A percentile compares a stretch with the other conserved stretches of the same genome.
Conservation (phyloP, 2,113 vertebrate genomes). For the Brienomyrus longianalis region DNA sequence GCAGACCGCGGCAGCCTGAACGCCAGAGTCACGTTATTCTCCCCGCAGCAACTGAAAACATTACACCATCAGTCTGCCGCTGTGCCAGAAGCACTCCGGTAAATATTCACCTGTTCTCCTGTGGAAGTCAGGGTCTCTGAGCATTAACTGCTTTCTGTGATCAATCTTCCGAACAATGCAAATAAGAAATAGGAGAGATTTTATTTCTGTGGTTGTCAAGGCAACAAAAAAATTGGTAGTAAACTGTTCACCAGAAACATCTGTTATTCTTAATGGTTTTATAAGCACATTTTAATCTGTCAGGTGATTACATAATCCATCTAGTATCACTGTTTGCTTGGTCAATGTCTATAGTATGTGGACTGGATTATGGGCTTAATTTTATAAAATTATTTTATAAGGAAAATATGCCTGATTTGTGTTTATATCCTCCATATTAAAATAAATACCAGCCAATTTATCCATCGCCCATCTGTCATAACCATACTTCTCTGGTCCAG, state of each 20-base stretch:
- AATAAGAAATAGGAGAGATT: neutral
- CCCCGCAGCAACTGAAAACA: neutral
- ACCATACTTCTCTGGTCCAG: neutral
- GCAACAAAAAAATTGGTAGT: neutral
- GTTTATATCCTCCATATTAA: neutral
- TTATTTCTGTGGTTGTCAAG: neutral
- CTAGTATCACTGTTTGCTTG: neutral
- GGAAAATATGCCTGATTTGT: neutral
- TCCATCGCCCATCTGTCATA: neutral
- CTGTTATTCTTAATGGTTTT: neutral
- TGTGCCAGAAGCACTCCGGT: neutral
- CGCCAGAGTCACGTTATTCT: neutral
- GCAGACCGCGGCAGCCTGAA: neutral
- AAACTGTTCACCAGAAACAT: neutral
- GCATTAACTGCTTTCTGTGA: neutral
- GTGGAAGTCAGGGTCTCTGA: slow-evolving; percentile 1
- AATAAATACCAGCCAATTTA: neutral
- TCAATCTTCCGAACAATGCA: neutral
- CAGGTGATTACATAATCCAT: neutral
- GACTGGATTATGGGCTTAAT: neutral
- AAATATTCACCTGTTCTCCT: neutral
- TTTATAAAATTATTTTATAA: neutral
- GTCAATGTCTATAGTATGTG: neutral
- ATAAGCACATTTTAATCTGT: neutral
- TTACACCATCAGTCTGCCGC: slow-evolving; percentile 9